A percentile compares a stretch with the other conserved stretches of the same genome.
These are phyloP conservation scores for Zapus hudsonius DNA, from an alignment of 2,113 vertebrate genomes.

Conservation along the genomic window DNA sequence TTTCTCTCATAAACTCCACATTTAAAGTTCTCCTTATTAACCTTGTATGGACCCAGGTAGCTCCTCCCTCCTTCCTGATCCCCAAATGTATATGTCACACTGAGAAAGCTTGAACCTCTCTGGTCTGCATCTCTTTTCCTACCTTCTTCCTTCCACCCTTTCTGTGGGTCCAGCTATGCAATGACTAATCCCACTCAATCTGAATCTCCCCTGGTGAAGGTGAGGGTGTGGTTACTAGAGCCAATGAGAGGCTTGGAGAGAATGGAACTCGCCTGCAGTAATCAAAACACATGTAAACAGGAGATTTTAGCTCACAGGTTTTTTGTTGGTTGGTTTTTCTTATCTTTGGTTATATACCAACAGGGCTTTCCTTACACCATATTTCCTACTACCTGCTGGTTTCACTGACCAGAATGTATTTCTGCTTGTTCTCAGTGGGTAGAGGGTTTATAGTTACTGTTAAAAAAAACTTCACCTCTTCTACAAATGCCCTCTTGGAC, in stretches of 20 bases:
- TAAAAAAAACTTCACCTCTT: background rate
- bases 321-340: background rate
- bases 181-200: background rate
- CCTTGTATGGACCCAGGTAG: background rate
- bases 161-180: background rate
- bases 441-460: too few species aligned
- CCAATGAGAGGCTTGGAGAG: background rate
- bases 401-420: background rate
- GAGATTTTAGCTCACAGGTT: background rate
- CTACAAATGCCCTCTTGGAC: accelerated
- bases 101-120: background rate
- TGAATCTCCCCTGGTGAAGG: background rate
- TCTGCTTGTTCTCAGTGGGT: background rate
- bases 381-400: background rate
- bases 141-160: background rate
- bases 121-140: background rate
- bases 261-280: background rate
- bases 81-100: background rate
- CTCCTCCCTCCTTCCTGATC: background rate
- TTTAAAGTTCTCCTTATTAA: background rate
- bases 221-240: background rate
- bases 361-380: background rate
- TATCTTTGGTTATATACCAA: background rate
- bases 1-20: background rate
- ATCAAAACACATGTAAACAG: background rate